phyloP scores from a whole-genome alignment of 2,888 invertebrate species.

The Drosophila quinaria region DNA sequence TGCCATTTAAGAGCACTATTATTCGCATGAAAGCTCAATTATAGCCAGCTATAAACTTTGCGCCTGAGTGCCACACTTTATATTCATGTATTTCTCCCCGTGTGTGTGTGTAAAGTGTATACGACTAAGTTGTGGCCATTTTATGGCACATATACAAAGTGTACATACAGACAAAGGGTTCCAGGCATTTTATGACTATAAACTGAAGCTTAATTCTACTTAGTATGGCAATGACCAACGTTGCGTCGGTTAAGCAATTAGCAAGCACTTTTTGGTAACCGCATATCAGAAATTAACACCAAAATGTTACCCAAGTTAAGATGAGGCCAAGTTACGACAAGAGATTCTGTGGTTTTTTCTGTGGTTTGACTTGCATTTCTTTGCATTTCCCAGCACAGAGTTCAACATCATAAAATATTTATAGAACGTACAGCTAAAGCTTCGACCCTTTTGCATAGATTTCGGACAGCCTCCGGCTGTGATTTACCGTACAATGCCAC shows the following conservation, averaged over 20 bases:
- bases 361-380: constrained; percentile 35
- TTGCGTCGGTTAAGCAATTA: constrained; percentile 34
- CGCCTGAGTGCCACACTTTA: constrained; percentile 35
- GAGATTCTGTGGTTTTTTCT: constrained; percentile 16
- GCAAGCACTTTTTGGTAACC: constrained; percentile 26
- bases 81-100: constrained; percentile 16
- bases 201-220: constrained; percentile 13
- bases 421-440: constrained; percentile 28
- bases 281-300: constrained; percentile 41
- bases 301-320: constrained; percentile 23
- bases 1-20: constrained; percentile 40
- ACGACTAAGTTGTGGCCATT: constrained; percentile 26
- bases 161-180: not conserved
- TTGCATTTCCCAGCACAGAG: constrained; percentile 19
- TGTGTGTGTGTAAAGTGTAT: not conserved
- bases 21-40: constrained; percentile 54
- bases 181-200: constrained; percentile 15
- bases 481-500: constrained; percentile 10
- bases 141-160: constrained; percentile 19
- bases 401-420: constrained; percentile 55
- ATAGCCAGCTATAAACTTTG: constrained; percentile 51
- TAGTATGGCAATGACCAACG: constrained; percentile 5
- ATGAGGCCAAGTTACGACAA: constrained; percentile 18
- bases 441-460: constrained; percentile 18
- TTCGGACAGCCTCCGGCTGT: constrained; percentile 12